Conservation (phyloP, 2,113 vertebrate species). For the Leucopsar rothschildi region DNA sequence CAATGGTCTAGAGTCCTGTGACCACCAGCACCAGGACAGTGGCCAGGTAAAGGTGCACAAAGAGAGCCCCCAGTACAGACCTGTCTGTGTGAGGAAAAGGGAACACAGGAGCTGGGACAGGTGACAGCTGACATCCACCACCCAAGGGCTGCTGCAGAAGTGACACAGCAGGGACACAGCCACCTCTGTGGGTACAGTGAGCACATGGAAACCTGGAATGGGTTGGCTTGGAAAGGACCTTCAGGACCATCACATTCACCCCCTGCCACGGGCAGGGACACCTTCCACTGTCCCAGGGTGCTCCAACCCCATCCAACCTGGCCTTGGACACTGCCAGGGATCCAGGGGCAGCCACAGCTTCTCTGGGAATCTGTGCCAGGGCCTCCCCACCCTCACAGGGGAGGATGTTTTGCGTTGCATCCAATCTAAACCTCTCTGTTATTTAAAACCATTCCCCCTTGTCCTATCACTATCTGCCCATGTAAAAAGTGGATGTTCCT, state of each 20-base stretch:
- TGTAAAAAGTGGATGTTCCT: accelerated
- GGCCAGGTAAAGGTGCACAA: constrained; percentile 87
- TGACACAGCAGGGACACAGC: accelerated
- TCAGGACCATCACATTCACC: background rate
- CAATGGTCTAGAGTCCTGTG: constrained; percentile 86
- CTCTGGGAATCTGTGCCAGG: background rate
- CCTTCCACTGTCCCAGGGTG: accelerated
- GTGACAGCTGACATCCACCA: background rate
- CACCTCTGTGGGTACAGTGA: accelerated
- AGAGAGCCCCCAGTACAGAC: constrained; percentile 87
- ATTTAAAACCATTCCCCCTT: background rate
- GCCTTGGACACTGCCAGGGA: background rate
- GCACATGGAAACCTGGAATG: background rate
- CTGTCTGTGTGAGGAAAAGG: constrained; percentile 70
- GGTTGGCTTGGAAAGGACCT: background rate
- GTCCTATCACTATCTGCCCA: background rate
- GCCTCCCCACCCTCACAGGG: background rate
- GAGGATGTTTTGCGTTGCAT: too few species aligned
- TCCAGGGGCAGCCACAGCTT: background rate
- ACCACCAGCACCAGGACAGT: constrained; percentile 82
- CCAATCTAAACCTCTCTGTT: background rate
- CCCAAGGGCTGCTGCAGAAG: background rate
- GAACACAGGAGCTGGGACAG: background rate
- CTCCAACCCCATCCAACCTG: accelerated
- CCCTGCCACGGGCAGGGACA: background rate